phyloP scores from a whole-genome alignment of 1,140 invertebrate species.

The Drosophila repletoides region DNA sequence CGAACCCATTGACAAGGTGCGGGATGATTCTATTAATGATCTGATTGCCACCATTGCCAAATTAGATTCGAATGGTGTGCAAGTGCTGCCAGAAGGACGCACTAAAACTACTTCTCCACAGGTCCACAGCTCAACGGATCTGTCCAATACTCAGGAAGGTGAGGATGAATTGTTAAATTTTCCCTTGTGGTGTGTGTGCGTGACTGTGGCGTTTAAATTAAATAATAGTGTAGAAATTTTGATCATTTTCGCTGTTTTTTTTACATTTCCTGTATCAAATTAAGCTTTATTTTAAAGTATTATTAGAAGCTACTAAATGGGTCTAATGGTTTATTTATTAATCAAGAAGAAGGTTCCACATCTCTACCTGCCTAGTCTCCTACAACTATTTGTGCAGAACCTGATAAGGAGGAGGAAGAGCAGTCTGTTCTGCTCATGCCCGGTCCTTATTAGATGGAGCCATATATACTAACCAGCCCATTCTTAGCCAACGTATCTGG shows the following conservation, averaged over 20 bases:
- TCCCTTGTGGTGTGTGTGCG: slow-evolving; percentile 3
- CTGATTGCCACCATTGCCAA: slow-evolving; percentile 92
- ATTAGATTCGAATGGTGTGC: slow-evolving; percentile 91
- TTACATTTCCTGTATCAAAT: neutral
- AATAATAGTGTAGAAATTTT: no score
- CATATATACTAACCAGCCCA: no score
- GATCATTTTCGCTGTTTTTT: neutral
- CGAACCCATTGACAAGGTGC: slow-evolving; percentile 88
- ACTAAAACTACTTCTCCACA: slow-evolving; percentile 84
- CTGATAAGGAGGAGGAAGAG: no score
- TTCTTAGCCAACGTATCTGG: no score
- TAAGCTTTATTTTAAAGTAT: no score
- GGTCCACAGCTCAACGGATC: slow-evolving; percentile 86
- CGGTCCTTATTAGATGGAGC: no score
- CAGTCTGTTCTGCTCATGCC: no score
- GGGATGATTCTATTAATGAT: slow-evolving; percentile 92
- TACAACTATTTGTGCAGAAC: no score
- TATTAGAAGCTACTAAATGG: no score
- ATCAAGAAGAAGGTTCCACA: no score
- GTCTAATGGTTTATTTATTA: no score
- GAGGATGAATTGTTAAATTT: slow-evolving; percentile 27
- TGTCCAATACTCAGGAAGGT: slow-evolving; percentile 82
- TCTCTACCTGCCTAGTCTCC: no score
- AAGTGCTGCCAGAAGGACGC: slow-evolving; percentile 85
- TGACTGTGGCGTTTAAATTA: neutral